Conservation (phyloP, 2,113 vertebrate species). For the Oostethus manadensis region DNA sequence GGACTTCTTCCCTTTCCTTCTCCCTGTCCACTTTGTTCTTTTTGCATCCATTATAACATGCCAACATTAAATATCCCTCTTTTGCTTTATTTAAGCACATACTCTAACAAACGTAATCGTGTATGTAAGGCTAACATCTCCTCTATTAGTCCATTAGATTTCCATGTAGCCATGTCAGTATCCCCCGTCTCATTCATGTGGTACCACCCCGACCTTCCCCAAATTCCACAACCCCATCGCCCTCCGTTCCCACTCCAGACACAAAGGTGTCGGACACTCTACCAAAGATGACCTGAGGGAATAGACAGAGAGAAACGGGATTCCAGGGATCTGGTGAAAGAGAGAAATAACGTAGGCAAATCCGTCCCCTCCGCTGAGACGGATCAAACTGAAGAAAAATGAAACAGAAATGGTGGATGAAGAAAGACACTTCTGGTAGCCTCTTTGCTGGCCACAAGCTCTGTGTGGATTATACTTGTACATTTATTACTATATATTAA, state of each 20-base stretch:
- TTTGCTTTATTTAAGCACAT: conserved; percentile 31
- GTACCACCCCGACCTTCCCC: conserved; percentile 17
- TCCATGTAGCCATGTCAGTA: conserved; percentile 28
- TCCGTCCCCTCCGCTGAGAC: conserved; percentile 21
- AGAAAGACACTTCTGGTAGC: conserved; percentile 34
- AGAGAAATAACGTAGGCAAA: conserved; percentile 14
- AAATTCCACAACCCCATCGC: conserved; percentile 4
- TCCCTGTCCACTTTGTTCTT: conserved; percentile 12
- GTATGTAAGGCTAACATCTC: conserved; percentile 45
- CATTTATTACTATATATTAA: conserved; percentile 73
- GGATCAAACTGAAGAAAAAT: conserved; percentile 29
- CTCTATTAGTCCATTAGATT: conserved; percentile 19
- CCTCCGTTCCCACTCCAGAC: conserved; percentile 48
- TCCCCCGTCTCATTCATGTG: conserved; percentile 28
- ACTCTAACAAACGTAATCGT: conserved; percentile 35
- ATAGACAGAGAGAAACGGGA: conserved; percentile 46
- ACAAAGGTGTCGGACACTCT: conserved; percentile 76
- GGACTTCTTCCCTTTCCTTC: conserved; percentile 7
- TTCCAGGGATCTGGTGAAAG: conserved; percentile 32
- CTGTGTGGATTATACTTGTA: conserved; percentile 66
- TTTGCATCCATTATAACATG: conserved; percentile 24
- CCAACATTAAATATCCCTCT: conserved; percentile 14
- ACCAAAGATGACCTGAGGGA: conserved; percentile 77
- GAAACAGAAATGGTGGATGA: conserved; percentile 37
- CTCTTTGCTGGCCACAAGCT: conserved; percentile 48